Base-by-base conservation (phyloP, 1,140 invertebrate species). In the Kradibia gibbosae region DNA sequence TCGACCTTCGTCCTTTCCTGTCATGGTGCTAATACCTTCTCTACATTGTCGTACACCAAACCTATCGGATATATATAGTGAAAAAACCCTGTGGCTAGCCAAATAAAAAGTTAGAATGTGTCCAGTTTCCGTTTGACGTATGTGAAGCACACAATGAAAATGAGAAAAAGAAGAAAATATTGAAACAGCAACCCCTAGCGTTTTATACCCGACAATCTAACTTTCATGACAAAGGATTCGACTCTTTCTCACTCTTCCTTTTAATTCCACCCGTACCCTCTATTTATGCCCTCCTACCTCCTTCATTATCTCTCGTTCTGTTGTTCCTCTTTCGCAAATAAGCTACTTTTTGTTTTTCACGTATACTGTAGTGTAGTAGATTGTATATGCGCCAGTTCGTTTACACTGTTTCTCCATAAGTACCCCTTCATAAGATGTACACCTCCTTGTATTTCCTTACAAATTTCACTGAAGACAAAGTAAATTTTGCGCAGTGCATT, bases 31-130 rank as follows among this genome's bases (percentile, higher is more conserved):
- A 3, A 1, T 13, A 48, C 39, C 15, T 28, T 71, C 15, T 48
- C 39, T 48, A 48, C 70, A 28, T 71, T 28, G 70, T 31, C 60
- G 39, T 65, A 8, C 45, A 39, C 13, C 31, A 36, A 62, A 20
- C 39, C 55, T 36, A 62, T 60, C 25, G 15, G 45, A 25, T 72
- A 31, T 48, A 50, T 72, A 50, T 45, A 28, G 42, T 45, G 80
- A 50, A 28, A 34, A 85, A 81, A 83, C 65, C 82, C 86, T 85
- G 83, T 83, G 82, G 86, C 81, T 85, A 78, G 67, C 81, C 84
- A 84, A 87, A 88, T 87, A 88, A 86, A 88, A 86, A 87, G 72
- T 82, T 82, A 81, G 82, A 85, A 87, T 85, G 85, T 82, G 79
- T 85, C 84, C 83, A 78, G 84, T 80, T 88, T 88, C 87, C 86